Base-by-base conservation (phyloP, 2,888 invertebrate genomes). In the Nasonia oneida region DNA sequence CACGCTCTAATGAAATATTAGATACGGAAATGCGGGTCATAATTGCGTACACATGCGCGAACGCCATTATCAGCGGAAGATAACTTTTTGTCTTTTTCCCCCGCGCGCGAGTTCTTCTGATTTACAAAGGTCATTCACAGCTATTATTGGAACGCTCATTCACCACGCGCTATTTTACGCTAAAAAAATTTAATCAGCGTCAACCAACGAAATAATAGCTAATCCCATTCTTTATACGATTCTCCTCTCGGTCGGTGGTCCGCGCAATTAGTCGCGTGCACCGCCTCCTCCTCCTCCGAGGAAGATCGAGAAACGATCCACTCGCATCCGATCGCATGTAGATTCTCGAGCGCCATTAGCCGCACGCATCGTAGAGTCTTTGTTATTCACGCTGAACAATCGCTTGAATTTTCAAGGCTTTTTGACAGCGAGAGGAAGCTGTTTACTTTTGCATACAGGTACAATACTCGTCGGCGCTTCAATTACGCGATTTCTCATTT, bases 401-500 rank as follows among this genome's bases (percentile, higher is more conserved):
- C 3, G 18, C 29, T 29, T 73, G 77, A 47, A 57, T 67, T 64
- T 12, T 64, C 29, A 64, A 64, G 23, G 61, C 53, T 53, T 53
- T 61, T 71, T 33, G 50, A 50, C 1, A 12, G 12, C 23, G 14
- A 50, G 29, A 15, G 47, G 50, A 4, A 71, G 14, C 33, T 53
- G 33, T 42, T 76, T 76, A 14, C 82, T 82, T 67, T 53, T 71
- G 42, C 67, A 39, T 85, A 82, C 79, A 82, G 78, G 23, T 23
- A 23, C 23, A 23, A 23, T 23, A 23, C 23, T 23, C 23, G 23
- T 23, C 23, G 23, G 82, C 74, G 74, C 82, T 85, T 85, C 82
- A 85, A 85, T 85, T 85, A 86, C 42, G 78, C 77, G 50, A 82
- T 78, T 85, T 85, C 81, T 85, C 78, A 53, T 73, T 77, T 81